A percentile compares a stretch with the other conserved stretches of the same genome.
phyloP scores from a whole-genome alignment of 1,140 invertebrate species.

The Megathymus violae region DNA sequence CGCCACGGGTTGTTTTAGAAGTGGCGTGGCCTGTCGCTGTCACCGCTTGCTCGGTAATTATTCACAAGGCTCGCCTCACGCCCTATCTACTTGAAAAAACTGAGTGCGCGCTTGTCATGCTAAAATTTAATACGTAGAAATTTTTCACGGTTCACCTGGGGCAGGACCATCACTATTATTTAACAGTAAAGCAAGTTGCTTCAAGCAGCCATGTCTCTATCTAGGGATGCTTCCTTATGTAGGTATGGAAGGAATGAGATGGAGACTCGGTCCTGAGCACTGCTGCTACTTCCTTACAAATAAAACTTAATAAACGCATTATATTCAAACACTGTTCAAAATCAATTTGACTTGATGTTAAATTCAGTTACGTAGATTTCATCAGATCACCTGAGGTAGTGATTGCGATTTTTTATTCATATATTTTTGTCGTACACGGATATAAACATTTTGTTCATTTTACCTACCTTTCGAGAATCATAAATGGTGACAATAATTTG shows the following conservation, averaged over 20 bases:
- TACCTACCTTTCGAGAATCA: constrained; percentile 34
- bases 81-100: constrained; percentile 55
- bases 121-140: constrained; percentile 14
- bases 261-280: no score
- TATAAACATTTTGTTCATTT: not conserved
- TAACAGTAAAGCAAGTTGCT: not conserved
- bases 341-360: no score
- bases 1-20: constrained; percentile 73
- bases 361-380: no score
- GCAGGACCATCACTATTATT: not conserved
- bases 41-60: constrained; percentile 70
- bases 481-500: constrained; percentile 39
- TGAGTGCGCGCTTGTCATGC: constrained; percentile 26
- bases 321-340: no score
- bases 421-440: not conserved
- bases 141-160: not conserved
- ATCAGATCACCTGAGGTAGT: not conserved
- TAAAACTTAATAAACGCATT: no score
- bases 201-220: no score
- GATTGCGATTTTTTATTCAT: not conserved
- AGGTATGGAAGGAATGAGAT: no score
- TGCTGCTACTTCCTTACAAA: no score
- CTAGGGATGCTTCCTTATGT: no score
- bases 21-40: constrained; percentile 74
- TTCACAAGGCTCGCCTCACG: constrained; percentile 69